Evolutionary conservation across 2,113 vertebrate genomes (phyloP).

Genomic region (Colaptes auratus): DNA sequence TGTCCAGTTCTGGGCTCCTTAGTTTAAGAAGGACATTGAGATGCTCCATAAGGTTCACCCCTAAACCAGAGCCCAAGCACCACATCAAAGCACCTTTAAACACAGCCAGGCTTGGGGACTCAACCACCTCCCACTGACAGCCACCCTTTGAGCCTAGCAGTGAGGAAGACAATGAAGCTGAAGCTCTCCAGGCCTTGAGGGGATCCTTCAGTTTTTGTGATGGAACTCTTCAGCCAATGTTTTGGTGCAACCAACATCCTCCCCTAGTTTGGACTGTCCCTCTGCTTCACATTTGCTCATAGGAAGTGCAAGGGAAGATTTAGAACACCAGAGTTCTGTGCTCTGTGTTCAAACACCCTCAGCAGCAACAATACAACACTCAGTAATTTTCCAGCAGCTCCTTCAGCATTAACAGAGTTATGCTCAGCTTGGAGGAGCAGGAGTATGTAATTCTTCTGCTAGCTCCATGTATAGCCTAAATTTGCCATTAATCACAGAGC

Average conservation of each 20-base stretch:
- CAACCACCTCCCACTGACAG: too few relatives aligned
- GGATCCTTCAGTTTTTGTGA: background rate
- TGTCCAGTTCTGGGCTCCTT: too few relatives aligned
- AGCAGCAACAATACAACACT: background rate
- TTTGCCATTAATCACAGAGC: background rate
- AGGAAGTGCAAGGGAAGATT: background rate
- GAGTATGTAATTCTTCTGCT: background rate
- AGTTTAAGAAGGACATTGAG: too few relatives aligned
- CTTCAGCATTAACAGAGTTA: background rate
- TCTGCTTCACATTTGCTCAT: background rate
- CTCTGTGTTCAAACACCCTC: background rate
- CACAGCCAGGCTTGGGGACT: too few relatives aligned
- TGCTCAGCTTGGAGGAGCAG: background rate
- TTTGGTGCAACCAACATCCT: background rate
- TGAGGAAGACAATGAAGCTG: background rate
- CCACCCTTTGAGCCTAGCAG: too few relatives aligned
- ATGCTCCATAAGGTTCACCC: too few relatives aligned
- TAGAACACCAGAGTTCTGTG: background rate
- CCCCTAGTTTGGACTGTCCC: background rate
- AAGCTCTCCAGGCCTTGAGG: background rate
- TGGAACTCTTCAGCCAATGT: background rate
- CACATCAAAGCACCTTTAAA: too few relatives aligned
- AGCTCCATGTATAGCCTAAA: background rate
- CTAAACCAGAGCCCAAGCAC: too few relatives aligned
- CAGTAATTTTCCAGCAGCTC: background rate